Base-by-base conservation (phyloP, 2,113 vertebrate species). In the Rhinogobius similis region DNA sequence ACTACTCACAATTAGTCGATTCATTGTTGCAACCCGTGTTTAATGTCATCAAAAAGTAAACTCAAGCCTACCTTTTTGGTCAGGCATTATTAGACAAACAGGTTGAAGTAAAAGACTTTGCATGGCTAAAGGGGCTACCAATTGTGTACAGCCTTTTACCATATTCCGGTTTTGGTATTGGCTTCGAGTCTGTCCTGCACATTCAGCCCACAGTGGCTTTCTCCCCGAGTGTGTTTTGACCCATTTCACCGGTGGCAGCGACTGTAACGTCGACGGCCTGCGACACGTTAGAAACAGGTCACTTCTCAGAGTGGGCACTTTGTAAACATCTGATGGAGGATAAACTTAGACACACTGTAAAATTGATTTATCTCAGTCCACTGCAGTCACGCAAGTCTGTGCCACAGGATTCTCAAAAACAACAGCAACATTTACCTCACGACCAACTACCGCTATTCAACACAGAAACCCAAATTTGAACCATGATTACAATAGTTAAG, bases 231-330 rank as follows among this genome's bases (percentile, higher is more conserved):
- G 48, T 2, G 66, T 68, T 73, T 32, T 71, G 67, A 68, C 52
- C 44, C 32, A 68, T 65, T 68, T 81, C 44, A 58, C 39, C 24
- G 52, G 61, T 26, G 18, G 14, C 14, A 48, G 50, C 50, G 23
- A n/a, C 20, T 68, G 43, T 23, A 64, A 46, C 48, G 56, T 59
- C 27, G 36, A 36, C 48, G n/a, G n/a, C 44, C 73, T 72, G 67
- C 29, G n/a, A 70, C 69, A 73, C 56, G 21, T 52, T 58, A 73
- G 50, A 46, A 77, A 73, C 59, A 65, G 23, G 53, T n/a, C 69
- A 46, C 50, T 27, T 56, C 27, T 68, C 18, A 16, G 10, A 62
- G 56, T 3, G 43, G n/a, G 36, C 52, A 46, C 63, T 80, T 66
- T 10, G 58, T 59, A 41, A 36, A 64, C 48, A 44, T 50, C 32